These are phyloP conservation scores for Rhombomys opimus DNA, from an alignment of 2,113 vertebrate genomes.

Conservation along the genomic window DNA sequence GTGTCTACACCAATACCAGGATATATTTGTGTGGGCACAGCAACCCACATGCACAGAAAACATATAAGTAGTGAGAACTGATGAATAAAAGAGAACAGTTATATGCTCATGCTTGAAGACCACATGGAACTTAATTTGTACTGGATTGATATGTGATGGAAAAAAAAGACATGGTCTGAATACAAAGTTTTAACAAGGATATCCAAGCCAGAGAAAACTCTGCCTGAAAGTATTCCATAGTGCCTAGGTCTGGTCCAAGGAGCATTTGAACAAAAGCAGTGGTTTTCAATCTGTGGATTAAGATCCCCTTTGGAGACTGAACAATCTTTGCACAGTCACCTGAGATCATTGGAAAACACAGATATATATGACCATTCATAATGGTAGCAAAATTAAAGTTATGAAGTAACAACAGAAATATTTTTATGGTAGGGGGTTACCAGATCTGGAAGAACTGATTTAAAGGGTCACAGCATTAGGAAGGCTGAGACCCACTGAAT, in stretches of 20 bases:
- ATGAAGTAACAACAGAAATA: not conserved
- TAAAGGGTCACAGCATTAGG: not conserved
- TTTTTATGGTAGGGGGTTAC: not conserved
- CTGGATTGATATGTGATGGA: not conserved
- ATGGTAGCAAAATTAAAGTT: not conserved
- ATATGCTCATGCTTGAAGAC: not conserved
- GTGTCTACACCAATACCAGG: not conserved
- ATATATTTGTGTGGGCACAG: not conserved
- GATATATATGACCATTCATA: not conserved
- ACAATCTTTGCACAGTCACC: not conserved
- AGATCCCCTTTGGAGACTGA: not conserved
- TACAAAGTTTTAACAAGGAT: not conserved
- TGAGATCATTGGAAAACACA: not conserved
- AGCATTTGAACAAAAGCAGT: constrained; percentile 34
- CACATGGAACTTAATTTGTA: not conserved
- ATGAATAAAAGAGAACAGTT: not conserved
- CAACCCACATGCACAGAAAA: not conserved
- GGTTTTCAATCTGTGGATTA: not conserved
- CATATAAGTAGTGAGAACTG: not conserved
- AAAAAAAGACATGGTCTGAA: not conserved
- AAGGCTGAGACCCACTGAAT: not conserved
- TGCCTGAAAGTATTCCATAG: not conserved
- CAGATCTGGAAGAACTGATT: not conserved
- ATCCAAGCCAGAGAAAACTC: constrained; percentile 32
- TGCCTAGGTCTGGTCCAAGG: not conserved